Percentiles rank a stretch among this genome's conserved stretches.
Evolutionary conservation across 2,888 invertebrate species (phyloP).

Genomic region (Tetropium fuscum): DNA sequence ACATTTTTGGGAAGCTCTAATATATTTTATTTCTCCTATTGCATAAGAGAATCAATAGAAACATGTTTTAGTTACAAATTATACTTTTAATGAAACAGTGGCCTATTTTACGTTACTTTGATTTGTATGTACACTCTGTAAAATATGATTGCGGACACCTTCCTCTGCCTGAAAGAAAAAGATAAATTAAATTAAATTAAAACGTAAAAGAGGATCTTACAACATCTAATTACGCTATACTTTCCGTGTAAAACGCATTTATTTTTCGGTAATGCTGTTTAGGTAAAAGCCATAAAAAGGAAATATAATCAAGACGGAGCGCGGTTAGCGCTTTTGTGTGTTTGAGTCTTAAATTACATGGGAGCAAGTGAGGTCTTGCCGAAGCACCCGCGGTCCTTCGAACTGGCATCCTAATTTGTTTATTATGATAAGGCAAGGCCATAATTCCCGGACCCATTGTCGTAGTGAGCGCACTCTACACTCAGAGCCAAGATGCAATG

Average conservation of each 20-base stretch:
- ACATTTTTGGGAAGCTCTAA: too few relatives aligned
- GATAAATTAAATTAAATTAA: too few relatives aligned
- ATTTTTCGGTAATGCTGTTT: slow-evolving; percentile 1
- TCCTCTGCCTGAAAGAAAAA: too few relatives aligned
- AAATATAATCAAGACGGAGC: slow-evolving; percentile 14
- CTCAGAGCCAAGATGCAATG: slow-evolving; percentile 19
- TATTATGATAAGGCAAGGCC: slow-evolving; percentile 46
- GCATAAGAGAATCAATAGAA: too few relatives aligned
- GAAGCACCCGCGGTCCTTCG: not conserved
- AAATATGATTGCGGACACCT: too few relatives aligned
- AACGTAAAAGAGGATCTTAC: not conserved
- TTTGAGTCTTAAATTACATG: slow-evolving; percentile 1
- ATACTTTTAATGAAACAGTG: too few relatives aligned
- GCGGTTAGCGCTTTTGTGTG: slow-evolving; percentile 2
- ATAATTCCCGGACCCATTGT: slow-evolving; percentile 41
- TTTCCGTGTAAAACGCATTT: not conserved
- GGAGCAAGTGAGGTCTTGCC: slow-evolving; percentile 4
- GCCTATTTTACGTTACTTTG: too few relatives aligned
- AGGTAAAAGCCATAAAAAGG: slow-evolving; percentile 2
- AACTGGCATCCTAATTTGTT: slow-evolving; percentile 48
- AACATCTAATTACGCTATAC: slow-evolving; percentile 2
- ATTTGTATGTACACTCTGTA: too few relatives aligned
- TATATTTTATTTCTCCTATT: too few relatives aligned
- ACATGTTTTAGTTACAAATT: too few relatives aligned
- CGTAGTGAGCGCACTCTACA: slow-evolving; percentile 34